Conservation (phyloP, 2,888 invertebrate species). For the Dilophus febrilis region DNA sequence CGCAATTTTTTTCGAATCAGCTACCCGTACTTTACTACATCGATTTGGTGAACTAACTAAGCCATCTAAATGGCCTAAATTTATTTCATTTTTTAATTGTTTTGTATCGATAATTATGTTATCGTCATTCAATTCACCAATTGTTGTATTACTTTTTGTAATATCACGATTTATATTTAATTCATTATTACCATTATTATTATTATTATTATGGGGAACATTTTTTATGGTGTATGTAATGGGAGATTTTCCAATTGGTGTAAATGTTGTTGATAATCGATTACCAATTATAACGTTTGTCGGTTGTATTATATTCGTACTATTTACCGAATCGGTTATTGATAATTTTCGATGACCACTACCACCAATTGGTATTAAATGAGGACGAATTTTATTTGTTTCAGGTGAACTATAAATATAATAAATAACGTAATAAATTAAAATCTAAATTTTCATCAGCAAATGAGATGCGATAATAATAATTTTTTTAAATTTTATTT, state of each 20-base stretch:
- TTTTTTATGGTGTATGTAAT: background rate
- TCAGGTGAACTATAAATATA: constrained; percentile 20
- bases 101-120: constrained; percentile 15
- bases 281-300: constrained; percentile 1
- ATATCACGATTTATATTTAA: no score
- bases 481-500: no score
- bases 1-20: constrained; percentile 58
- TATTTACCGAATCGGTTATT: constrained; percentile 4
- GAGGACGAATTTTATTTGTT: constrained; percentile 20
- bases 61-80: constrained; percentile 48
- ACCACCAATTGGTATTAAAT: background rate
- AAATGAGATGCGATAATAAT: background rate
- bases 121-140: no score
- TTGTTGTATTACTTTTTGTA: no score
- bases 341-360: constrained; percentile 4
- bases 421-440: background rate
- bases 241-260: constrained; percentile 5
- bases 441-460: background rate
- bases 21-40: constrained; percentile 43
- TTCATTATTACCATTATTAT: background rate
- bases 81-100: constrained; percentile 18
- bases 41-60: constrained; percentile 47
- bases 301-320: constrained; percentile 1
- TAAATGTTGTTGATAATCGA: constrained; percentile 3
- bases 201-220: background rate